phyloP scores from a whole-genome alignment of 2,888 invertebrate genomes.

The Abrostola tripartita region DNA sequence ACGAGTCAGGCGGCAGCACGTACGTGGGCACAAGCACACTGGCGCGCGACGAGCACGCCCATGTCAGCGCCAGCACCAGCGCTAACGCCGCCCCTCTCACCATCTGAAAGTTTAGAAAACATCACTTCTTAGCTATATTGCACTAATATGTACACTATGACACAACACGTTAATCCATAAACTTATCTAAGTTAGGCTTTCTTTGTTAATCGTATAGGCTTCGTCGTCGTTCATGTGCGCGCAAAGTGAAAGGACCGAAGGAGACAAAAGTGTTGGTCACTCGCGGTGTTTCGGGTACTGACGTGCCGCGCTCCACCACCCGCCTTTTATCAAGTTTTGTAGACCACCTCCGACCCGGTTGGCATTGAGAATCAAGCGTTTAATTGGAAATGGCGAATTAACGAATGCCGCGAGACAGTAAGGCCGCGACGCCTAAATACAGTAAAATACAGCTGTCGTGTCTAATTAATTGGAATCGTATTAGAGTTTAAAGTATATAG shows the following conservation, averaged over 20 bases:
- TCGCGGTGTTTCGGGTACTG: conserved; percentile 77
- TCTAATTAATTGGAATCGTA: conserved; percentile 58
- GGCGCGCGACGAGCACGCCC: conserved; percentile 75
- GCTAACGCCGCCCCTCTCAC: conserved; percentile 87
- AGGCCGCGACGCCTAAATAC: conserved; percentile 82
- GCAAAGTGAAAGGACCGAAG: conserved; percentile 83
- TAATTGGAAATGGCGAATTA: conserved; percentile 87
- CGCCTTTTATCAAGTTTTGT: conserved; percentile 85
- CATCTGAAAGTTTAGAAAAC: conserved; percentile 86
- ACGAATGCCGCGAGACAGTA: conserved; percentile 79
- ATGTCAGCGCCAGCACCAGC: conserved; percentile 84
- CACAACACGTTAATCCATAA: conserved; percentile 64
- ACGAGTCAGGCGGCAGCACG: conserved; percentile 87
- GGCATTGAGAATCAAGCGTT: conserved; percentile 87
- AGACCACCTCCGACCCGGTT: conserved; percentile 82
- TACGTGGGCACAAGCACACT: conserved; percentile 87
- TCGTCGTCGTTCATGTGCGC: conserved; percentile 78
- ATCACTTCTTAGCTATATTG: conserved; percentile 73
- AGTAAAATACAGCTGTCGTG: conserved; percentile 76
- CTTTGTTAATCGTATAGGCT: conserved; percentile 74
- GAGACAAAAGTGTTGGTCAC: conserved; percentile 81
- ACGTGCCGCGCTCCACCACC: conserved; percentile 79
- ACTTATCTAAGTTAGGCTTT: conserved; percentile 84
- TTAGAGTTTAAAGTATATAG: conserved; percentile 59
- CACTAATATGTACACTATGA: conserved; percentile 56